A percentile compares a stretch with the other conserved stretches of the same genome.
These are phyloP conservation scores for Phaethon lepturus DNA, from an alignment of 2,113 vertebrate species.

Conservation along the genomic window DNA sequence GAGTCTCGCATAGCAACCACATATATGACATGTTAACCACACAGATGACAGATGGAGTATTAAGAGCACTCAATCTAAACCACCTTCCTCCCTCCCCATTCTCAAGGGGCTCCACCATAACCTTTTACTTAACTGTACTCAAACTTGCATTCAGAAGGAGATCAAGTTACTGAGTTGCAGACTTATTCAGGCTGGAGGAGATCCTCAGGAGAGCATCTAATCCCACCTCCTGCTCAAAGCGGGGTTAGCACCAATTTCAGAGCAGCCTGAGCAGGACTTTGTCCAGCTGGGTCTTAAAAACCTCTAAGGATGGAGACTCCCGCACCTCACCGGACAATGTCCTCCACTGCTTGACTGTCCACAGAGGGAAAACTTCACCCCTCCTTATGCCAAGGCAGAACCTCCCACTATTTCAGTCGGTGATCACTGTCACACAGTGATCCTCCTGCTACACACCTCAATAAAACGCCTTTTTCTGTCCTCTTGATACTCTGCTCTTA, in stretches of 20 bases:
- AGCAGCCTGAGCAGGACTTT: not conserved
- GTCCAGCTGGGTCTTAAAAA: not conserved
- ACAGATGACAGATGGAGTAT: constrained; percentile 63
- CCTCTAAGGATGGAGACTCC: not conserved
- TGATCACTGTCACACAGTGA: too few species aligned
- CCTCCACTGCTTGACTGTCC: not conserved
- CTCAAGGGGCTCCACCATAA: constrained; percentile 45
- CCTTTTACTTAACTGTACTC: constrained; percentile 51
- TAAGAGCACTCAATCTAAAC: constrained; percentile 57
- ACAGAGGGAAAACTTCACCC: not conserved
- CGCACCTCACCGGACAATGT: not conserved
- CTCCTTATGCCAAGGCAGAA: not conserved
- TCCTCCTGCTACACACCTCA: not conserved
- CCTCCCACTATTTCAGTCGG: not conserved
- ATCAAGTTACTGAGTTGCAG: constrained; percentile 27
- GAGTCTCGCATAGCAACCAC: constrained; percentile 37
- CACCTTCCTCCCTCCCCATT: constrained; percentile 20
- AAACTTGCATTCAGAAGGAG: not conserved
- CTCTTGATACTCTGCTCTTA: not conserved
- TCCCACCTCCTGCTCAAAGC: not conserved
- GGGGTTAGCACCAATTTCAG: constrained; percentile 17
- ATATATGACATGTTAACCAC: constrained; percentile 49
- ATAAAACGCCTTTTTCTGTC: not conserved
- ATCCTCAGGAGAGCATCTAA: constrained; percentile 34
- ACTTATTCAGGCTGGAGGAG: not conserved